Base-by-base conservation (phyloP, 2,888 invertebrate genomes). In the Noctua fimbriata region DNA sequence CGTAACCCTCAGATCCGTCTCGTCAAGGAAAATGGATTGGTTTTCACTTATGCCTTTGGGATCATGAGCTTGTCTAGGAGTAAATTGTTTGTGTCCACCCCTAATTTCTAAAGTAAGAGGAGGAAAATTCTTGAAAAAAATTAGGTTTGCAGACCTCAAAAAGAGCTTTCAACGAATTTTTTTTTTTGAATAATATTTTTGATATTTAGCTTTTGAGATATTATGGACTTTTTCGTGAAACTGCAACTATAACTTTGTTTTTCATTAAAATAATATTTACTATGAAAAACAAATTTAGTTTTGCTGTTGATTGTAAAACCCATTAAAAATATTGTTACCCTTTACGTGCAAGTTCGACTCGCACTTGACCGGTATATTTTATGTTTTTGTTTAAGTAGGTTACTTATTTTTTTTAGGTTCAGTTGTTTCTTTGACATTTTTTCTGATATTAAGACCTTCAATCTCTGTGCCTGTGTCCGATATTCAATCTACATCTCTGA, bases 1-100 rank as follows among this genome's bases (percentile, higher is more conserved):
- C n/a, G n/a, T n/a, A n/a, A 55, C 9, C 1, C 2, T 69, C 3
- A 18, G 6, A 79, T 69, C 36, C 10, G 36, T 79, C 28, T 66
- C 12, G n/a, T 78, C n/a, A 16, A 78, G 47, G 36, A 69, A 58
- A 69, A 79, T 69, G 55, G 44, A 28, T 69, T 36, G n/a, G 44
- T 78, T 55, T 24, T 41, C 24, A 63, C 9, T 52, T 75, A 52
- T 52, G 24, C n/a, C 16, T 55, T 7, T 55, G 24, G 24, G 24
- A 3, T 52, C 12, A 44, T 44, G 44, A 44, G 44, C 2, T 44
- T 44, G 12, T 44, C 12, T 14, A 16, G 49, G 49, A 18, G 49
- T 18, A 49, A 49, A 49, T 49, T 49, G 6, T 49, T 18, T 49
- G 16, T 16, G 47, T 47, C 47, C 47, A 21, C 49, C 49, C 2